Conservation (phyloP, 2,888 invertebrate species). For the Sminthurinus aureus region DNA sequence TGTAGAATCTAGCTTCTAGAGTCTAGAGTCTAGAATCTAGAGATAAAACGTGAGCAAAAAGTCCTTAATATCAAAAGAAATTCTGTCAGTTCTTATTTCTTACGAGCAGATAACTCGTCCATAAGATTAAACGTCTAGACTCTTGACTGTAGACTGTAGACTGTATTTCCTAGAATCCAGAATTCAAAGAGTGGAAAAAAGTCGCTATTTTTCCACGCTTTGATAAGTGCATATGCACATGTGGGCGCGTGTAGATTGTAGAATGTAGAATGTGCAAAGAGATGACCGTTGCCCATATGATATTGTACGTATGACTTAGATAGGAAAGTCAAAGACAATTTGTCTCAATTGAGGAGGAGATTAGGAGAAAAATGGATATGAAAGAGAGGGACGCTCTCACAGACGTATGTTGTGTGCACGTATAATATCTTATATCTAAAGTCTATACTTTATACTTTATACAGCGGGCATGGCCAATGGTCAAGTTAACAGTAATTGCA, state of each 20-base stretch:
- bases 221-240: neutral
- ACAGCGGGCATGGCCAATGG: neutral
- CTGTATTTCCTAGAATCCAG: too few relatives aligned
- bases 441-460: too few relatives aligned
- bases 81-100: constrained; percentile 1
- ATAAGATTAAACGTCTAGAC: neutral
- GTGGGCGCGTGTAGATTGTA: neutral
- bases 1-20: too few relatives aligned
- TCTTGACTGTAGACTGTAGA: too few relatives aligned
- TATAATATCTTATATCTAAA: too few relatives aligned
- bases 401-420: neutral
- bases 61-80: too few relatives aligned
- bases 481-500: neutral
- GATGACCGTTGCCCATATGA: neutral
- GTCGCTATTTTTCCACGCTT: too few relatives aligned
- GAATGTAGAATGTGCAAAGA: neutral
- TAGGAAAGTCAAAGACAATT: neutral
- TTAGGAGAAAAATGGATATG: neutral
- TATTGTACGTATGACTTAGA: neutral
- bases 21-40: too few relatives aligned
- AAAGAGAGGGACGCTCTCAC: neutral
- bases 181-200: too few relatives aligned
- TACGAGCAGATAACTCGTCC: constrained; percentile 8
- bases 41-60: too few relatives aligned
- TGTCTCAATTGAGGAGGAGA: constrained; percentile 15